A percentile compares a stretch with the other conserved stretches of the same genome.
Evolutionary conservation across 2,797 vertebrate species (phyloP).

Genomic region (Gobionotothen gibberifrons): DNA sequence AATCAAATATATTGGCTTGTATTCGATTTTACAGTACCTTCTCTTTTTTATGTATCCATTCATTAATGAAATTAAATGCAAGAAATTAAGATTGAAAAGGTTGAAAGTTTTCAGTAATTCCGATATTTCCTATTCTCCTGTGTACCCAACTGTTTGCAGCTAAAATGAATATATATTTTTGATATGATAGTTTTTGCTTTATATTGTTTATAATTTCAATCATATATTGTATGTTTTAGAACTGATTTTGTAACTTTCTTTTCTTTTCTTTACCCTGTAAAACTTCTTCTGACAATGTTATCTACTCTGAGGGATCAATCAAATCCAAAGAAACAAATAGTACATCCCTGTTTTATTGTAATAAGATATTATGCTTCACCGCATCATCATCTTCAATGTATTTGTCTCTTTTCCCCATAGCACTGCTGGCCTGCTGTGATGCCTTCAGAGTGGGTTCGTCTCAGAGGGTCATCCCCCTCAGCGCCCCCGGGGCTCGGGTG

Average conservation of each 20-base stretch:
- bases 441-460: conserved; percentile 43
- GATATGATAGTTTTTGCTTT: not conserved
- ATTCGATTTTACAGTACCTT: not conserved
- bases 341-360: not conserved
- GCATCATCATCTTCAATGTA: not conserved
- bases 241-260: not conserved
- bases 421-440: conserved; percentile 52
- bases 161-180: not conserved
- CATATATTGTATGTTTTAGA: not conserved
- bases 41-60: not conserved
- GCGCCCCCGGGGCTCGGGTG: conserved; percentile 6
- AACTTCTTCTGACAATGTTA: not conserved
- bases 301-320: not conserved
- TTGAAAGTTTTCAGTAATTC: not conserved
- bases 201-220: not conserved
- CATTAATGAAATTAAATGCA: not conserved
- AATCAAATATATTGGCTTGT: not conserved
- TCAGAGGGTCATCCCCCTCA: conserved; percentile 35
- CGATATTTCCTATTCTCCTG: not conserved
- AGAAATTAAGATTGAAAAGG: not conserved
- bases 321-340: too few species aligned
- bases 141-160: not conserved
- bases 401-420: conserved; percentile 16
- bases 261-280: not conserved
- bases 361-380: not conserved